These are phyloP conservation scores for Meloidogyne hapla DNA, from an alignment of 1,140 invertebrate species.

Conservation along the genomic window DNA sequence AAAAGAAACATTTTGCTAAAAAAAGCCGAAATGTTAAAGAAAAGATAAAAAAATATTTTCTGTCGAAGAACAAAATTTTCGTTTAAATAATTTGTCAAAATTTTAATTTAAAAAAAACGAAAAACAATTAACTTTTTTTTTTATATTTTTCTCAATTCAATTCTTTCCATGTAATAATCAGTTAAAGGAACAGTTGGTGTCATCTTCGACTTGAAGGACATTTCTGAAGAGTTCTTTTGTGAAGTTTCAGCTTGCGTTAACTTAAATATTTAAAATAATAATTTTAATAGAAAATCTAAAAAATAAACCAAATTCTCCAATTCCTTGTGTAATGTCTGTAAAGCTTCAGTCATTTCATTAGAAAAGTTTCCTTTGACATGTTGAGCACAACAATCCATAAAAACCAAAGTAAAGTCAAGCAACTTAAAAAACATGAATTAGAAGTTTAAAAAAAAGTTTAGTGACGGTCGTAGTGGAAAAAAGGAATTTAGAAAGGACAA, in stretches of 20 bases:
- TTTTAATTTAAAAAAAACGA: too few relatives aligned
- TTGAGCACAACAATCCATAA: slow-evolving; percentile 13
- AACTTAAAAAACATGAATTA: not conserved
- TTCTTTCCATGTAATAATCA: slow-evolving; percentile 20
- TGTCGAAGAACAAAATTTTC: not conserved
- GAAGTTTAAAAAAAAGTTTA: not conserved
- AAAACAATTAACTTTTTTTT: not conserved
- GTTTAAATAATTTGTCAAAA: too few relatives aligned
- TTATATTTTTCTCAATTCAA: slow-evolving; percentile 12
- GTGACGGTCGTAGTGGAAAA: too few relatives aligned
- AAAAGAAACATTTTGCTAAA: not conserved
- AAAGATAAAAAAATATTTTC: not conserved
- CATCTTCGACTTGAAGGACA: not conserved
- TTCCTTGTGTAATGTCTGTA: slow-evolving; percentile 6
- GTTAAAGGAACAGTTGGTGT: slow-evolving; percentile 7
- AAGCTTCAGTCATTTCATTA: not conserved
- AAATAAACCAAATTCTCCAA: slow-evolving; percentile 8
- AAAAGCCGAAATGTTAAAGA: not conserved
- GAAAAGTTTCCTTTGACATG: not conserved
- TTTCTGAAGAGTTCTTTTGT: not conserved
- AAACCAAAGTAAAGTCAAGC: slow-evolving; percentile 5
- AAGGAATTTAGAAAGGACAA: too few relatives aligned
- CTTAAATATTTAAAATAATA: not conserved
- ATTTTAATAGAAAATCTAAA: not conserved
- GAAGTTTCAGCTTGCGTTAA: not conserved